Percentiles rank a stretch among this genome's conserved stretches.
Evolutionary conservation across 2,113 vertebrate species (phyloP).

Genomic region (Serinus canaria): DNA sequence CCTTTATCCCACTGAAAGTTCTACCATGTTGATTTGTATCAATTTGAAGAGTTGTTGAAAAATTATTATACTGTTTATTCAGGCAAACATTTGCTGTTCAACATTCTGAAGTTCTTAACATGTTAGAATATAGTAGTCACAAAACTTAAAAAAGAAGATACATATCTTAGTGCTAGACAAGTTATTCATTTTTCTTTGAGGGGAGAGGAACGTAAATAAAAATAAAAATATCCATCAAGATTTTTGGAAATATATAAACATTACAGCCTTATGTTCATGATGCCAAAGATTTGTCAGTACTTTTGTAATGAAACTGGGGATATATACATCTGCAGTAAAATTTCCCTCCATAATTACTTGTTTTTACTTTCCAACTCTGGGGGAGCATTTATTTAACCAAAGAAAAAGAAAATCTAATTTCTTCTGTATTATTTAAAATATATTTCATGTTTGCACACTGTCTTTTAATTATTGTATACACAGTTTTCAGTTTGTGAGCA

Average conservation of each 20-base stretch:
- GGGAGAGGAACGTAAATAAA: neutral
- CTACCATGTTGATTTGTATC: neutral
- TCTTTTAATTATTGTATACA: neutral
- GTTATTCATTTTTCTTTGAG: conserved; percentile 37
- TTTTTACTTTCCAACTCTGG: neutral
- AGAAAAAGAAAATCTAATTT: neutral
- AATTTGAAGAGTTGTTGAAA: neutral
- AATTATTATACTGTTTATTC: neutral
- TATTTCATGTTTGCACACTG: neutral
- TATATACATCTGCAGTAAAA: conserved; percentile 24
- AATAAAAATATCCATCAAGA: conserved; percentile 25
- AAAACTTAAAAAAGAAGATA: conserved; percentile 32
- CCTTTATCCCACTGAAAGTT: neutral
- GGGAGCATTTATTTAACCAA: neutral
- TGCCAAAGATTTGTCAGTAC: neutral
- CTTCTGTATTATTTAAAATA: neutral
- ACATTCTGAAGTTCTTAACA: neutral
- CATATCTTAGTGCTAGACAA: conserved; percentile 57
- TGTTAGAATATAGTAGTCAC: neutral
- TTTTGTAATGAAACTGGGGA: conserved; percentile 29
- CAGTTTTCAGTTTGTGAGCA: neutral
- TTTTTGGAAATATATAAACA: neutral
- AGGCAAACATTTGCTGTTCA: neutral
- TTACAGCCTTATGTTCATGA: neutral
- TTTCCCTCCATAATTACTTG: neutral